Evolutionary conservation across 37 sponge, comb jelly and placozoan genomes (phyloP), one percentile per base, ranked within the genome.

Genomic region (Oscarella lobularis): DNA sequence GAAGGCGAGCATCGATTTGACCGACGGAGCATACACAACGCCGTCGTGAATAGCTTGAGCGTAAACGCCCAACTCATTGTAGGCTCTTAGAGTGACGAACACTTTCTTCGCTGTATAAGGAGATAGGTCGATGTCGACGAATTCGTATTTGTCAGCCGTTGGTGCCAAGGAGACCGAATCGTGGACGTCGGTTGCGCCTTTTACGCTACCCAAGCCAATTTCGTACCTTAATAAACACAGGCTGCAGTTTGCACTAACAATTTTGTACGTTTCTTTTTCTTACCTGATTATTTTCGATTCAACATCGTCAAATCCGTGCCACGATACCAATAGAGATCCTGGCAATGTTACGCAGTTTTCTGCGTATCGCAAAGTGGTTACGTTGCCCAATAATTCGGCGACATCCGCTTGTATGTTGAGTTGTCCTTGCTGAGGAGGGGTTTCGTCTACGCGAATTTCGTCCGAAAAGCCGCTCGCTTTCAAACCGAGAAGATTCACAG

Each of bases 141-240:
- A 31, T 55, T 40, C 81, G 35, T 37, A 60, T 37, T 35, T 30
- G 66, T 35, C 36, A 0, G 72, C 33, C 31, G 66, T 73, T 0
- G 75, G 76, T n/a, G 81, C 68, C 37, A 90, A 27, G 0, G 55
- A 20, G 3, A 66, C 75, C 37, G 72, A 3, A 20, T 66, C 60
- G 38, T 82, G 54, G 14, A 77, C 38, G 1, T 81, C 81, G 39
- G 66, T 80, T 66, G 80, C 83, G 33, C 69, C 73, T 2, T 76
- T 75, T 32, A 67, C 67, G 30, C 74, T 75, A 36, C 87, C 85
- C 69, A 91, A 84, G 38, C 83, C 39, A 32, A 91, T 33, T 2
- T 74, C 40, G 73, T 78, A 83, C 32, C 71, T 68, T n/a, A n/a
- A n/a, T n/a, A n/a, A n/a, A n/a, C n/a, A n/a, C n/a, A n/a, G n/a